Base-by-base conservation (phyloP, 2,797 vertebrate genomes). In the Buphagus erythrorhynchus region DNA sequence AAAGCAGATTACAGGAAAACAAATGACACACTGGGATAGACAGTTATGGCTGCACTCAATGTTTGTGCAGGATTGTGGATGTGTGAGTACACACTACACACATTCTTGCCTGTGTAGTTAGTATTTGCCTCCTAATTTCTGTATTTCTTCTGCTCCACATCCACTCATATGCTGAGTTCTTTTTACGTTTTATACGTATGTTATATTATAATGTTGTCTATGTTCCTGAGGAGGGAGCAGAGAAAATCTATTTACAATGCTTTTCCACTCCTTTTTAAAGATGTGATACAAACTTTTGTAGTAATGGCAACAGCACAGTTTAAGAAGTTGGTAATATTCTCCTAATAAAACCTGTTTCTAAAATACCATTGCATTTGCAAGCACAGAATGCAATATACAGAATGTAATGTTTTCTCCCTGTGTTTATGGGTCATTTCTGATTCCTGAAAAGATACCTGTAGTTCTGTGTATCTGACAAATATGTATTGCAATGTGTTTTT, bases 71-170 rank as follows among this genome's bases (percentile, higher is more conserved):
- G 1, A n/a, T 3, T 33, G 16, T 33, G 33, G 40, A 54, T 19
- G 15, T 13, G 20, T n/a, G 18, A n/a, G 33, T 43, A 72, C 2
- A 62, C 2, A 2, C 51, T 13, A n/a, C 11, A 9, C 0, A 0
- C 31, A 35, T 29, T 75, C 54, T 57, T 49, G 31, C 33, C 59
- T 4, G 0, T 6, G 14, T 11, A 46, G 38, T 59, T 57, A 81
- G 29, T 33, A 31, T 54, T 80, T 78, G 25, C 24, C 59, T 91
- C 21, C 51, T 49, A 63, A 63, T 78, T 59, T 22, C 40, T 59
- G 14, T 20, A 21, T 52, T 49, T 76, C 40, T 76, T 68, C 75
- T 61, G 62, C 38, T 57, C 24, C 65, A 46, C 20, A 67, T 77
- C n/a, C 26, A 38, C 0, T 0, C 25, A 24, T 25, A 35, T 46